Evolutionary conservation across 2,888 invertebrate species (phyloP).

Genomic region (Thelaira solivaga): DNA sequence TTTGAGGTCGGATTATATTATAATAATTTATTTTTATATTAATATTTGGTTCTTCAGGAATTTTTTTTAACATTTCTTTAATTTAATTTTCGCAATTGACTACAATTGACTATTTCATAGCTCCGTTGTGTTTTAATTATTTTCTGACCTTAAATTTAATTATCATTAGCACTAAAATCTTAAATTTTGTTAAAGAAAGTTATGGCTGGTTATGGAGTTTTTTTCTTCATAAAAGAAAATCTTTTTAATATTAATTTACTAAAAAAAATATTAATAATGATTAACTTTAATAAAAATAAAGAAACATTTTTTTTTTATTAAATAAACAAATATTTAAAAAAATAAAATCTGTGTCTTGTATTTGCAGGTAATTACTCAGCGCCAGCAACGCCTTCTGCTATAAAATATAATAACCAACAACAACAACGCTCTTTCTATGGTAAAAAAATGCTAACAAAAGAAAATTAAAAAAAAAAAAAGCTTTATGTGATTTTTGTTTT

Average conservation of each 20-base stretch:
- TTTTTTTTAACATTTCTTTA: too few relatives aligned
- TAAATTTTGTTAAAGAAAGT: constrained; percentile 1
- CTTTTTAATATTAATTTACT: constrained; percentile 49
- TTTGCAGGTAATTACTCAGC: constrained; percentile 71
- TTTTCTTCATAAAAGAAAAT: constrained; percentile 11
- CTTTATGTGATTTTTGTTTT: constrained; percentile 32
- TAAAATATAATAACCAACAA: constrained; percentile 47
- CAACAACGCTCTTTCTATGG: constrained; percentile 71
- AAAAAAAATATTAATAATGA: constrained; percentile 46
- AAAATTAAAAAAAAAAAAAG: neutral
- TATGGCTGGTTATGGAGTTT: constrained; percentile 38
- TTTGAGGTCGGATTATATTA: too few relatives aligned
- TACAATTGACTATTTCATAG: too few relatives aligned
- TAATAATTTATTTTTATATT: too few relatives aligned
- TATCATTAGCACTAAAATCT: constrained; percentile 7
- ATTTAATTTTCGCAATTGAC: too few relatives aligned
- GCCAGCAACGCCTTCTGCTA: constrained; percentile 54
- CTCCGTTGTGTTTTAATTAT: too few relatives aligned
- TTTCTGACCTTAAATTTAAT: neutral
- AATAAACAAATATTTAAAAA: neutral
- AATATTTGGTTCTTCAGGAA: too few relatives aligned
- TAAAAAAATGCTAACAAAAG: constrained; percentile 47
- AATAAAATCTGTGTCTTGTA: constrained; percentile 23
- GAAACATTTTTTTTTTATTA: neutral
- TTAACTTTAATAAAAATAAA: constrained; percentile 38